These are phyloP conservation scores for Channa striata DNA, from an alignment of 2,797 vertebrate genomes.

Conservation along the genomic window DNA sequence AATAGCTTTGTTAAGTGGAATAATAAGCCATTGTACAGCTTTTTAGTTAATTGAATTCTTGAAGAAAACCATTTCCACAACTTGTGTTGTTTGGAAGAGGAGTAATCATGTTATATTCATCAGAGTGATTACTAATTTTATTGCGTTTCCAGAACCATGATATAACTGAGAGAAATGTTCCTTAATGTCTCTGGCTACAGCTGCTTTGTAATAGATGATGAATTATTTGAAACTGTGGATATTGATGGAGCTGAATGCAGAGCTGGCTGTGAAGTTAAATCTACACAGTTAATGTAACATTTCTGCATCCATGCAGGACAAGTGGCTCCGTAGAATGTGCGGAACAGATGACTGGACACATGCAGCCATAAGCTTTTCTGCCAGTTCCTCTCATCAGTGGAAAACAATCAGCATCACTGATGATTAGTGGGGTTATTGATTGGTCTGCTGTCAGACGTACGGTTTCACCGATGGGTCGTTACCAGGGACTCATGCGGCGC, in stretches of 20 bases:
- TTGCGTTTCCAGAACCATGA: slow-evolving; percentile 48
- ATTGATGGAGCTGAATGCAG: slow-evolving; percentile 39
- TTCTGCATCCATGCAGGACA: slow-evolving; percentile 6
- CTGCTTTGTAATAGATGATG: slow-evolving; percentile 38
- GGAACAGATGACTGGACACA: slow-evolving; percentile 40
- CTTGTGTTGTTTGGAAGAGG: slow-evolving; percentile 52
- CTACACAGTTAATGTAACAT: slow-evolving; percentile 20
- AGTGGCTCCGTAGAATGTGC: slow-evolving; percentile 16
- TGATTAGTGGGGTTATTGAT: slow-evolving; percentile 85
- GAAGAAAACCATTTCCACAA: slow-evolving; percentile 70
- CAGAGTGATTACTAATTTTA: slow-evolving; percentile 60
- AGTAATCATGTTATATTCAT: slow-evolving; percentile 45
- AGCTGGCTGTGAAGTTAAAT: slow-evolving; percentile 57
- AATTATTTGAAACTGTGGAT: slow-evolving; percentile 48
- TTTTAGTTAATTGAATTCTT: slow-evolving; percentile 83
- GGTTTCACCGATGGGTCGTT: slow-evolving; percentile 72
- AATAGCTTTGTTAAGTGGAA: slow-evolving; percentile 74
- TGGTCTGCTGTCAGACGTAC: slow-evolving; percentile 77
- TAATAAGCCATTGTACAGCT: slow-evolving; percentile 76
- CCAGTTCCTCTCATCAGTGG: slow-evolving; percentile 68
- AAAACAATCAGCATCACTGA: slow-evolving; percentile 81
- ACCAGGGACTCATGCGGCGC: slow-evolving; percentile 63
- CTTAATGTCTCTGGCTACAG: slow-evolving; percentile 11
- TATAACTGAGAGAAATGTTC: slow-evolving; percentile 34
- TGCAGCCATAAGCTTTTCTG: slow-evolving; percentile 50